Percentiles rank a stretch among this genome's conserved stretches.
Evolutionary conservation across 2,797 vertebrate genomes (phyloP).

Genomic region (Alauda arvensis): DNA sequence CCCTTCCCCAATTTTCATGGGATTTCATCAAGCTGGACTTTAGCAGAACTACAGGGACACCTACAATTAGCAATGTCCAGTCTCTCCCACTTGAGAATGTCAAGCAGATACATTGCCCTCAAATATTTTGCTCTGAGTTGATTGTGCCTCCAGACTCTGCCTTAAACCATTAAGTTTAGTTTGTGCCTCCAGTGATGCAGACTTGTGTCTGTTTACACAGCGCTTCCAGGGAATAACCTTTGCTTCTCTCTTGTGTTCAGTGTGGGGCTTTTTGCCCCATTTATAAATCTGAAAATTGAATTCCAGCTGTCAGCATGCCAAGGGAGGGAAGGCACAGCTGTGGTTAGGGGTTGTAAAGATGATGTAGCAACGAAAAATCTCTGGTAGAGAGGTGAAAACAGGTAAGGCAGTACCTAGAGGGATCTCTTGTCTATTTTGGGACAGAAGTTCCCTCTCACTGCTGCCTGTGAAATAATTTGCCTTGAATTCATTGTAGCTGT

Average conservation of each 20-base stretch:
- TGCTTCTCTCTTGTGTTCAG: neutral
- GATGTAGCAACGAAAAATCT: neutral
- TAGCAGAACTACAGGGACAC: neutral
- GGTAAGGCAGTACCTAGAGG: neutral
- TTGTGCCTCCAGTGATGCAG: neutral
- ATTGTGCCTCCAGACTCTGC: neutral
- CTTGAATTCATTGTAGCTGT: neutral
- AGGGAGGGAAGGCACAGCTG: neutral
- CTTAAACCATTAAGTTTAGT: neutral
- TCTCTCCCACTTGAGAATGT: neutral
- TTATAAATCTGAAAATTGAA: neutral
- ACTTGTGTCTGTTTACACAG: neutral
- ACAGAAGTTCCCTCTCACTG: neutral
- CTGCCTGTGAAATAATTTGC: neutral
- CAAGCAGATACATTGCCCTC: no score
- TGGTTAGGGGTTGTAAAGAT: neutral
- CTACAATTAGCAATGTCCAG: neutral
- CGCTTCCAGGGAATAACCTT: neutral
- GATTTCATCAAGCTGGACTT: neutral
- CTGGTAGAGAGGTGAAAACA: neutral
- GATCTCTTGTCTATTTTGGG: neutral
- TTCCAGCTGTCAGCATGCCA: neutral
- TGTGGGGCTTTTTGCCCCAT: neutral
- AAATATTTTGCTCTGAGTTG: neutral
- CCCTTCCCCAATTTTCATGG: accelerated